phyloP scores from a whole-genome alignment of 2,113 vertebrate genomes.

The Felis catus region DNA sequence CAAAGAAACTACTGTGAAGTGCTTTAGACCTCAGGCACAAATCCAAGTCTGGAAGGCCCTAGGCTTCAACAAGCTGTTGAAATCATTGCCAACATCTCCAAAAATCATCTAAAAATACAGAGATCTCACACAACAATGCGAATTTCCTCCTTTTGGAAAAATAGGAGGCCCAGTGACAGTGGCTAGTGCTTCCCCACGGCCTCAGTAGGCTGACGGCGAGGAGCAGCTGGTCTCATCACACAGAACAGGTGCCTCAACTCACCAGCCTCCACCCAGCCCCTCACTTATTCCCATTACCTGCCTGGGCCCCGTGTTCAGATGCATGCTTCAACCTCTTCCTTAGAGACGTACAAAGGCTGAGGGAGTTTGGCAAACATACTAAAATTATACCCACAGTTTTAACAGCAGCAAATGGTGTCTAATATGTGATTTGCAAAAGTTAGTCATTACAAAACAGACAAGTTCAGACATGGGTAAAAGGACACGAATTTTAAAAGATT shows the following conservation, averaged over 20 bases:
- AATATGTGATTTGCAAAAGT: neutral
- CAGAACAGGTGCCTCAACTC: neutral
- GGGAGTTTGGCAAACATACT: neutral
- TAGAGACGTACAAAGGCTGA: neutral
- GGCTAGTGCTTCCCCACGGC: rapidly evolving
- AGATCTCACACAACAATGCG: neutral
- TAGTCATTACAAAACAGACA: neutral
- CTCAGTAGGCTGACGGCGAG: neutral
- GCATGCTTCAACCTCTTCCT: neutral
- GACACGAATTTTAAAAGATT: neutral
- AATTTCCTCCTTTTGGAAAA: neutral
- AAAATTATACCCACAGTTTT: neutral
- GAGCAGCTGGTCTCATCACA: neutral
- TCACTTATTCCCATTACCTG: neutral
- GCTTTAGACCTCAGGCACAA: neutral
- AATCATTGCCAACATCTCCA: neutral
- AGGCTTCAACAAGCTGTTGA: neutral
- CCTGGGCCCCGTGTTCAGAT: neutral
- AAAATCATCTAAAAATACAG: neutral
- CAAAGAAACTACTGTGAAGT: neutral
- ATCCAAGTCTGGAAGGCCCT: neutral
- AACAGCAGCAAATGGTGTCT: neutral
- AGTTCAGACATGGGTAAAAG: neutral
- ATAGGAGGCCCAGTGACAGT: neutral
- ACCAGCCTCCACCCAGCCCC: neutral